Base-by-base conservation (phyloP, 1,140 invertebrate species). In the Nymphalis io region DNA sequence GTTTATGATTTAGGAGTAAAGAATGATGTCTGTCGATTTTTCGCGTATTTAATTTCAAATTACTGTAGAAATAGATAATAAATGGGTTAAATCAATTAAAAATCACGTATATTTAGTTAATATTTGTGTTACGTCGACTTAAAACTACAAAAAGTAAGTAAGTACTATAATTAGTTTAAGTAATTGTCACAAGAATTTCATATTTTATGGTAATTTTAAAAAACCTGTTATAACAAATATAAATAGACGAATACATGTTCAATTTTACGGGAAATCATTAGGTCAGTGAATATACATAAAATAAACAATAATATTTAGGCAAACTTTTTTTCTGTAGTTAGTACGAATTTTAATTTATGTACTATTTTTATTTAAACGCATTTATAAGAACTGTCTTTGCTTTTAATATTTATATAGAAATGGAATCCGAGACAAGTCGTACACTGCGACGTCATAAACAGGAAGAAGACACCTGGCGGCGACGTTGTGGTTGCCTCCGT, bases 401-500 rank as follows among this genome's bases (percentile, higher is more conserved):
- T 57, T n/a, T 27, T 33, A 5, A 10, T 57, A 18, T 57, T 16
- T 44, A 15, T 42, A 38, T 18, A 64, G 23, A 27, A 23, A 55
- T 38, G 62, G 62, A 64, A 15, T 20, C 48, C 12, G 62, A 64
- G 16, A 64, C 39, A n/a, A 21, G 12, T 18, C 62, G 62, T 23
- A 64, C 62, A 55, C 23, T 42, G 15, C 20, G 51, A 13, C 18
- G 62, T 11, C 62, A 64, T 39, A 64, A 40, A 23, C 48, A 64
- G 38, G 64, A 72, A 10, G 55, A 68, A 12, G 74, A 75, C 15
- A 60, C 20, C n/a, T 80, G 78, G 80, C 60, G 85, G 15, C 73
- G 83, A 12, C 73, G 74, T 6, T 88, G 85, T 58, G 85, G 84
- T 2, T 88, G 88, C 61, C 53, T 85, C 3, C 71, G 76, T 0